phyloP scores from a whole-genome alignment of 2,113 vertebrate genomes.

The Stigmatopora nigra region DNA sequence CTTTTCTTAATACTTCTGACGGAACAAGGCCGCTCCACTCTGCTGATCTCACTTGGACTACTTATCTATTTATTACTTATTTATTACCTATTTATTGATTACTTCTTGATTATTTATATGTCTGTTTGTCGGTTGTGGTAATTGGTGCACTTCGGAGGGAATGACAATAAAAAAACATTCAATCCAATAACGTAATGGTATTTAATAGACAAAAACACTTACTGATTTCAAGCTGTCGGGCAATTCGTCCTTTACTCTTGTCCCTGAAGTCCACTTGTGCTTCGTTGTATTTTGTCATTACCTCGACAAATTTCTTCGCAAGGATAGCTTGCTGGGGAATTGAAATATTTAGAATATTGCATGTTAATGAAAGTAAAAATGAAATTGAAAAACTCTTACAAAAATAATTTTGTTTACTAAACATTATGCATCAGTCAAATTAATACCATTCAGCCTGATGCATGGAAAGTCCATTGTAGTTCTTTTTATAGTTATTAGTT shows the following conservation, averaged over 20 bases:
- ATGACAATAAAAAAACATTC: no score
- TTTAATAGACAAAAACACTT: constrained; percentile 27
- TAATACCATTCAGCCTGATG: no score
- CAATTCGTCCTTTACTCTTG: constrained; percentile 94
- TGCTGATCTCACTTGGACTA: no score
- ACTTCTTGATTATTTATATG: no score
- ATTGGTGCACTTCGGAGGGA: no score
- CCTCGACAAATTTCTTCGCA: constrained; percentile 94
- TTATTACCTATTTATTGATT: no score
- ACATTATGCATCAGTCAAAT: neutral
- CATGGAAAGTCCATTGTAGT: no score
- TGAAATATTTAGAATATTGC: neutral
- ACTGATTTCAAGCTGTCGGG: constrained; percentile 96
- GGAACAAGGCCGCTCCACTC: no score
- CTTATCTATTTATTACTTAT: no score
- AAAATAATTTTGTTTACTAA: neutral
- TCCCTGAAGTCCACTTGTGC: constrained; percentile 96
- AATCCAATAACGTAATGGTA: neutral
- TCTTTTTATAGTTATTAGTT: no score
- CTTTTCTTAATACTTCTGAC: no score
- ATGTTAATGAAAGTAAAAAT: neutral
- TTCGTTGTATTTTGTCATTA: constrained; percentile 98
- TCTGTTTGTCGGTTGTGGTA: no score
- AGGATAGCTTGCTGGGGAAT: constrained; percentile 81
- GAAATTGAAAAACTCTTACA: neutral